Percentiles rank a stretch among this genome's conserved stretches.
These are phyloP conservation scores for Uropsilus gracilis DNA, from an alignment of 2,113 vertebrate genomes.

Conservation along the genomic window DNA sequence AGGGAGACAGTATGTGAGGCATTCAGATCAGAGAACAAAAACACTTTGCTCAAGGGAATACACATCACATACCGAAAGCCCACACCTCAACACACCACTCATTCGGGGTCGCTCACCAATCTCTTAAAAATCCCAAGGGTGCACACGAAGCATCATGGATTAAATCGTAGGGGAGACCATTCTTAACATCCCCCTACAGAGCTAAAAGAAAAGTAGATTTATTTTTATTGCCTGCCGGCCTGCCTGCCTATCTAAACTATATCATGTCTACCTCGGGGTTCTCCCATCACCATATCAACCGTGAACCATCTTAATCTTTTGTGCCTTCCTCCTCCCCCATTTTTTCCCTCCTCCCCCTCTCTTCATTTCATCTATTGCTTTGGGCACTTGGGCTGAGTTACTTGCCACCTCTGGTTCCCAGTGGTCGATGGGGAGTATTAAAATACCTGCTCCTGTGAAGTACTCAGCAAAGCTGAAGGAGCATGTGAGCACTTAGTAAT, in stretches of 20 bases:
- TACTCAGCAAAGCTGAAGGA: no score
- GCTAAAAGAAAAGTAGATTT: background rate
- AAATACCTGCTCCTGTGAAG: background rate
- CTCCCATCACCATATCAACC: no score
- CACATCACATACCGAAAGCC: background rate
- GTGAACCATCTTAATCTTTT: no score
- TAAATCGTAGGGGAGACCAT: background rate
- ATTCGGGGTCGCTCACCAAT: background rate
- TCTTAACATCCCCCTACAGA: background rate
- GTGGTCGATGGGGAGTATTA: background rate
- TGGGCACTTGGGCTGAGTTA: background rate
- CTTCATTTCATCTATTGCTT: background rate
- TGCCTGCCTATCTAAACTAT: no score
- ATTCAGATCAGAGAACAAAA: background rate
- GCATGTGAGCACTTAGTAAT: background rate
- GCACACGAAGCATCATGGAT: no score
- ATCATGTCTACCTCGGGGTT: no score
- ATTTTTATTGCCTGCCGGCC: no score
- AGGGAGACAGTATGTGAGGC: background rate
- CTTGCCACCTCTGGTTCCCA: background rate
- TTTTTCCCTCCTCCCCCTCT: no score
- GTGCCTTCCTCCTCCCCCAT: no score
- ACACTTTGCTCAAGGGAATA: background rate
- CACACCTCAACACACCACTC: background rate
- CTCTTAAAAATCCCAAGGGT: background rate